These are phyloP conservation scores for Ophraella communa DNA, from an alignment of 2,888 invertebrate genomes.

Conservation along the genomic window DNA sequence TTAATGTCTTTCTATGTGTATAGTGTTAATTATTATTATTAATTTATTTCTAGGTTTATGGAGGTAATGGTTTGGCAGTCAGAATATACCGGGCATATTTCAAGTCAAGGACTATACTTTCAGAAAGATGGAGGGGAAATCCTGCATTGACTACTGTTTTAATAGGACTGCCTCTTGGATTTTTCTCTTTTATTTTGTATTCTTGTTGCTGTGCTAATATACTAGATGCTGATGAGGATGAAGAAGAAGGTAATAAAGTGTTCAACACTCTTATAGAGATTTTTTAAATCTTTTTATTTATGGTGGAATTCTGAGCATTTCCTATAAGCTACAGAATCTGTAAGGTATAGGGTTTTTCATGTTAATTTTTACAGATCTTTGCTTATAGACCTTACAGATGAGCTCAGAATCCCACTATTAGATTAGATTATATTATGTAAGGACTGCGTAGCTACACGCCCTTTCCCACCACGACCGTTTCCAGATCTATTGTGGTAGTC, in stretches of 20 bases:
- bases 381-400: too few relatives aligned
- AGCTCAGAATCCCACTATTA: too few relatives aligned
- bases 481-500: too few relatives aligned
- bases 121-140: constrained; percentile 92
- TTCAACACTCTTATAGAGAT: not conserved
- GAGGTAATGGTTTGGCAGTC: constrained; percentile 82
- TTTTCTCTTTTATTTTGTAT: constrained; percentile 92
- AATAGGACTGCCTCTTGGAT: constrained; percentile 93
- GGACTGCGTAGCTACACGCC: too few relatives aligned
- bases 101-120: constrained; percentile 78
- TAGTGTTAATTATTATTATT: not conserved
- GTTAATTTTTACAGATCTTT: too few relatives aligned
- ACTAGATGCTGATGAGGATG: constrained; percentile 87
- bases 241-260: constrained; percentile 62
- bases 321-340: too few relatives aligned
- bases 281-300: too few relatives aligned
- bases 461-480: too few relatives aligned
- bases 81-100: constrained; percentile 81
- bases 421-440: too few relatives aligned
- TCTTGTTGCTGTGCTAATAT: constrained; percentile 97
- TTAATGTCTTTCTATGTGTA: too few relatives aligned
- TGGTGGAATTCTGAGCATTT: too few relatives aligned
- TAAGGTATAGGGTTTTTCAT: too few relatives aligned
- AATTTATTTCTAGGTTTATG: constrained; percentile 69
- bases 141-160: constrained; percentile 92